Evolutionary conservation across 2,888 invertebrate genomes (phyloP), one percentile per base, ranked within the genome.

Genomic region (Spisula subtruncata): DNA sequence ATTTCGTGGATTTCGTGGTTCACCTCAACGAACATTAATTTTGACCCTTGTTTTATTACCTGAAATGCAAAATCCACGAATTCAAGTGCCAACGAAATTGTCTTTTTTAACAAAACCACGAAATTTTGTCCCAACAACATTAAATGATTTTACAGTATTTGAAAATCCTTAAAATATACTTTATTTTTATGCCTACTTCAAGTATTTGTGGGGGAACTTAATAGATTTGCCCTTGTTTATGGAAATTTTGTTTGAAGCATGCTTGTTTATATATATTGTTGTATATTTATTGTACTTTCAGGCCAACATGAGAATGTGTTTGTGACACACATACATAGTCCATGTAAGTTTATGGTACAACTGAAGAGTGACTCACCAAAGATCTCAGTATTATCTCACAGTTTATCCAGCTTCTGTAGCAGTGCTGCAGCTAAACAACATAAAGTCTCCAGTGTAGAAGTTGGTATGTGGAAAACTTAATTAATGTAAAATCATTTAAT

Each of bases 311-410:
- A 97, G 92, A 93, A 97, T 83, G 97, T 97, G 51, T 97, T 97
- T 93, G 97, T 98, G 54, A 97, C 97, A 0, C 97, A 98, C 94
- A 97, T 98, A n/a, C 96, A 97, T 71, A 97, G 97, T 86, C 98
- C 98, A 0, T 97, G 97, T 85, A 96, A 97, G 89, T 98, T 98
- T 95, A 98, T 97, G 94, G 97, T 98, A 2, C 97, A 97, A 87
- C 93, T 94, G 95, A 81, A 94, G 96, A 83, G 89, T 0, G 94
- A 95, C 83, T 48, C 54, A 0, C 54, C 71, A 0, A 91, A 92
- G n/a, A 85, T 96, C 1, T 87, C 90, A 6, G 90, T 88, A 4
- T 79, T 96, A 85, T 93, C 94, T 1, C 94, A 93, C 79, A 90
- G 92, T 56, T 93, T 96, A 20, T 95, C 96, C 81, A 89, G 90